Conservation (phyloP, 35 echinoderm and acorn worm genomes). For the Heliocidaris tuberculata region DNA sequence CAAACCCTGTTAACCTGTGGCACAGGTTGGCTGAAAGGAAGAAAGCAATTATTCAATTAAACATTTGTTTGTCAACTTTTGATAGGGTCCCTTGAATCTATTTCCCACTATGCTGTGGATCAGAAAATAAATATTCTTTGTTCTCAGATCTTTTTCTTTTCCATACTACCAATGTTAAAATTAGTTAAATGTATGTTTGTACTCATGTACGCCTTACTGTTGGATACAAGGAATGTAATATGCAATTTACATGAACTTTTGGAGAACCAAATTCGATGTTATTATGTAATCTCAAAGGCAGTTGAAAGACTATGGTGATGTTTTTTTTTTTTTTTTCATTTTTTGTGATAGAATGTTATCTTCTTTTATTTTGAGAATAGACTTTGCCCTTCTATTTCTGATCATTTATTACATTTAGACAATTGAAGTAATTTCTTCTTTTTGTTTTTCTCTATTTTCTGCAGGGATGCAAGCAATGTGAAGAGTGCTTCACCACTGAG, state of each 20-base stretch:
- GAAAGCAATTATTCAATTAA: not conserved
- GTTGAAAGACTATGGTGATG: not conserved
- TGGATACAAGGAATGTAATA: not conserved
- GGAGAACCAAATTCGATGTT: no score
- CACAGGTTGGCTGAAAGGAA: not conserved
- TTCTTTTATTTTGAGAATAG: not conserved
- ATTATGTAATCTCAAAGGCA: no score
- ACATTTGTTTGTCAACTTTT: not conserved
- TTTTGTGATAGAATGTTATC: not conserved
- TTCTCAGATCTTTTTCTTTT: not conserved
- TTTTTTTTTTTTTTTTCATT: not conserved
- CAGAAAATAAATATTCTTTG: not conserved
- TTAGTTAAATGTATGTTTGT: not conserved
- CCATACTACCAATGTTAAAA: not conserved
- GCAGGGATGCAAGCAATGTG: conserved; percentile 31
- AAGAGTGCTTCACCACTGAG: not conserved
- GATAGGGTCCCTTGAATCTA: not conserved
- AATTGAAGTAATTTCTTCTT: not conserved
- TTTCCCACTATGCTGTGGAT: not conserved
- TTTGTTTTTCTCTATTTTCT: not conserved
- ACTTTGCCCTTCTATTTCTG: not conserved
- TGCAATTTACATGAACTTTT: no score
- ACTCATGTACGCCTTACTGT: not conserved
- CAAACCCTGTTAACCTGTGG: not conserved
- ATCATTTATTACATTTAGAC: not conserved